Percentiles rank a stretch among this genome's conserved stretches.
Evolutionary conservation across 2,113 vertebrate genomes (phyloP).

Genomic region (western clawed frog (Xenopus tropicalis)): DNA sequence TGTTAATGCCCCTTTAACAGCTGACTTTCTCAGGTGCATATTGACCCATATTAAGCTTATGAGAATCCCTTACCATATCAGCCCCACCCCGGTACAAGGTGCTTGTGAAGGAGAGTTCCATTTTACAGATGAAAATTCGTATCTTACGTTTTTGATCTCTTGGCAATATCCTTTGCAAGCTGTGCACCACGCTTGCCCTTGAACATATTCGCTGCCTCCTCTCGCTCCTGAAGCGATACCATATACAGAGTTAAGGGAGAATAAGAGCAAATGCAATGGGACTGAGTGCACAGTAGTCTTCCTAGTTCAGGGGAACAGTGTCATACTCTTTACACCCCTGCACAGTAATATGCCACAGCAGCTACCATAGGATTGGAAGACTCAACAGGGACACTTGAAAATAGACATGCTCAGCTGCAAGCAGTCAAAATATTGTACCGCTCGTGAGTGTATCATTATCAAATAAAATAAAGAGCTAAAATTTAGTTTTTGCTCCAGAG

Average conservation of each 20-base stretch:
- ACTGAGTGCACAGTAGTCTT: conserved; percentile 18
- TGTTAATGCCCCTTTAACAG: too few species aligned
- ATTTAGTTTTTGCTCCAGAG: too few species aligned
- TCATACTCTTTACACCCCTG: conserved; percentile 52
- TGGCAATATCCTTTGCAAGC: conserved; percentile 99
- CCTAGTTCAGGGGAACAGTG: not conserved
- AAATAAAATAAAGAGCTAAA: too few species aligned
- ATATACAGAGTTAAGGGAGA: conserved; percentile 78
- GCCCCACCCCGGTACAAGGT: conserved; percentile 46
- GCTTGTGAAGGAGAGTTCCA: conserved; percentile 80
- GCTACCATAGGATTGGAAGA: too few species aligned
- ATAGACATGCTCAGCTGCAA: not conserved
- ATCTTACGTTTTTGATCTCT: conserved; percentile 98
- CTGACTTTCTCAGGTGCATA: too few species aligned
- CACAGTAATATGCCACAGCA: conserved; percentile 37
- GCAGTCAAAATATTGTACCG: too few species aligned
- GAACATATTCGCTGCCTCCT: conserved; percentile 99
- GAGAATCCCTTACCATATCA: too few species aligned
- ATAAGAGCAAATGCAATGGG: conserved; percentile 51
- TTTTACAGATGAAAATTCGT: conserved; percentile 60
- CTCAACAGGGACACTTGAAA: not conserved
- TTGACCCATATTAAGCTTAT: too few species aligned
- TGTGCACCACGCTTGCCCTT: conserved; percentile 98
- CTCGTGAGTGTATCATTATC: too few species aligned
- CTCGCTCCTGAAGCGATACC: conserved; percentile 92